A percentile compares a stretch with the other conserved stretches of the same genome.
phyloP scores from a whole-genome alignment of 1,140 invertebrate species.

The Drosophila aff. region DNA sequence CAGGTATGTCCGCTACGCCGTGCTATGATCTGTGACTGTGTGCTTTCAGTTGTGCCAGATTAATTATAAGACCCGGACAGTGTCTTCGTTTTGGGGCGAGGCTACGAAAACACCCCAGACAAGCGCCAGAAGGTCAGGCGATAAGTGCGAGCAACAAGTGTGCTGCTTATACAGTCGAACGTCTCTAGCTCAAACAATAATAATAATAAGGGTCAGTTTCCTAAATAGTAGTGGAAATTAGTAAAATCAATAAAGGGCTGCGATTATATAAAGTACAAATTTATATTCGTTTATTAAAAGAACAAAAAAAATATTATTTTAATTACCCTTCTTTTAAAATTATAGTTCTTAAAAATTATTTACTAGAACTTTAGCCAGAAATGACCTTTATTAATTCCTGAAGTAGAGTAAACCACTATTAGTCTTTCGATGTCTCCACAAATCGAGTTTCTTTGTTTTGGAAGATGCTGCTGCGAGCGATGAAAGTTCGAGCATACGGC shows the following conservation, averaged over 20 bases:
- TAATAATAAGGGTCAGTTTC: neutral
- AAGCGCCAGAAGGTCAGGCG: constrained; percentile 54
- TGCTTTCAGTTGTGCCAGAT: constrained; percentile 26
- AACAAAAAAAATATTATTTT: no score
- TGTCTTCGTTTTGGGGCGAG: constrained; percentile 58
- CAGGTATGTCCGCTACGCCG: constrained; percentile 87
- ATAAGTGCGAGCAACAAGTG: constrained; percentile 35
- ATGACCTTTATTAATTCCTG: neutral
- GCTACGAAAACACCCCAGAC: constrained; percentile 38
- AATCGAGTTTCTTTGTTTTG: constrained; percentile 4
- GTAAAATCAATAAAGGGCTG: no score
- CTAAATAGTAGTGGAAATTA: no score
- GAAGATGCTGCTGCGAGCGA: constrained; percentile 3
- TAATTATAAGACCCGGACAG: constrained; percentile 43
- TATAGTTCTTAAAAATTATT: neutral
- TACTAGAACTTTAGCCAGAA: neutral
- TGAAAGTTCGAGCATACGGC: neutral
- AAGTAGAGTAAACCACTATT: neutral
- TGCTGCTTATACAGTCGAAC: neutral
- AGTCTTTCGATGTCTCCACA: neutral
- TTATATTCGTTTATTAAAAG: no score
- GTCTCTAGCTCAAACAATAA: no score
- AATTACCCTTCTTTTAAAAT: neutral
- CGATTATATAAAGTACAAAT: no score
- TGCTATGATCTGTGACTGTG: neutral